Evolutionary conservation across 1,140 invertebrate genomes (phyloP), one percentile per base, ranked within the genome.

Genomic region (Ridgeia piscesae): DNA sequence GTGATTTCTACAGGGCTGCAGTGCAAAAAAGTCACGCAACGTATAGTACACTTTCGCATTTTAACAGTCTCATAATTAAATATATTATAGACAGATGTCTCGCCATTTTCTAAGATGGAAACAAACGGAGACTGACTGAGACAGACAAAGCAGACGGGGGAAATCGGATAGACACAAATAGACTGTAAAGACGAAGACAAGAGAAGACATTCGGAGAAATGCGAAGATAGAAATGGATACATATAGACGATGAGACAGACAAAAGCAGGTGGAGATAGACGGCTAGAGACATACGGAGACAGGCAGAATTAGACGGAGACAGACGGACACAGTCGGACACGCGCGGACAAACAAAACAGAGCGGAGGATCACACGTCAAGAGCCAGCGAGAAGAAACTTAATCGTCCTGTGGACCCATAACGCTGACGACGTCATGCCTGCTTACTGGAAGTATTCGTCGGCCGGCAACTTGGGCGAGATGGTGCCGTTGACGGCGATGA

Each of bases 381-480:
- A 77, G 58, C 58, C 2, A 77, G 17, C 14, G 58, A 77, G 58
- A 31, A 77, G 58, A 77, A 17, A 31, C 58, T 21, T 4, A 42
- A 42, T 42, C 11, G 11, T 42, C 42, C 2, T 4, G 58, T 21
- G 17, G 2, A 31, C 27, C 58, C 58, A 77, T 21, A 77, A 6
- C 27, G 58, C 27, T 77, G 0, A 31, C 27, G 11, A 0, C 58
- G 34, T 14, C 31, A 34, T 14, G 48, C 92, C 34, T 14, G 48
- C 92, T 92, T 91, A 93, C 93, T 93, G 93, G 93, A 91, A 93
- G 77, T 92, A 93, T 88, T 93, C 92, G 91, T 93, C 93, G 33
- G 92, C 92, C 21, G 93, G 88, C n/a, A 58, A 92, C 42, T 21
- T 93, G 35, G 35, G 35, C 11, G 89, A 6, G 89, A 90, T 33